Base-by-base conservation (phyloP, 2,113 vertebrate species). In the Syrmaticus mikado region DNA sequence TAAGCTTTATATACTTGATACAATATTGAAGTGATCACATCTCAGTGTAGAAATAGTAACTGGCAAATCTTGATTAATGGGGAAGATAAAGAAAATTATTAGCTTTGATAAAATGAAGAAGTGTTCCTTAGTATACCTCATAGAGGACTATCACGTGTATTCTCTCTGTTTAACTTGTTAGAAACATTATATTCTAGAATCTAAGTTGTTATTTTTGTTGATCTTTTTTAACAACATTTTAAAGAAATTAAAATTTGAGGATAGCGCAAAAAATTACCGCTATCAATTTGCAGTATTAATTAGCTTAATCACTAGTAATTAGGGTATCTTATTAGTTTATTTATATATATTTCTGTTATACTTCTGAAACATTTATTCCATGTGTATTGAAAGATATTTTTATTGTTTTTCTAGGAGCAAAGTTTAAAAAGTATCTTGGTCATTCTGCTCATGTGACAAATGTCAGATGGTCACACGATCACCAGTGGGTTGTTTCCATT, bases 371-470 rank as follows among this genome's bases (percentile, higher is more conserved):
- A 12, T 36, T 36, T 75, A 18, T 93, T 90, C 70, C 38, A 45
- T 13, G 16, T 76, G 41, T 25, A 67, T 70, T 90, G 84, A 95
- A 95, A 40, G 24, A 25, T 2, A 20, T 65, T 84, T 87, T 81
- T 85, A 40, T 96, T 93, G 94, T 94, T 91, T 48, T 97, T 97
- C 65, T 89, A 99, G 99, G 99, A 94, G 99, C 99, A 95, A 99
- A 99, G 94, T 99, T 98, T 98, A 99, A 98, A 96, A 99, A 99
- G 95, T 99, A 99, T 85, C 98, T 99, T 87, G 99, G 99, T 87
- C 99, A 99, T 93, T 99, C 99, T 60, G 99, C 99, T 86, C 99
- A 99, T 1, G 98, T 99, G 97, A 99, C 99, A 53, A 99, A 99
- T 25, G 98, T 98, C 73, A 98, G 99, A 79, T 99, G 99, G 99